Conservation (phyloP, 2,888 invertebrate genomes). For the Galeruca laticollis region DNA sequence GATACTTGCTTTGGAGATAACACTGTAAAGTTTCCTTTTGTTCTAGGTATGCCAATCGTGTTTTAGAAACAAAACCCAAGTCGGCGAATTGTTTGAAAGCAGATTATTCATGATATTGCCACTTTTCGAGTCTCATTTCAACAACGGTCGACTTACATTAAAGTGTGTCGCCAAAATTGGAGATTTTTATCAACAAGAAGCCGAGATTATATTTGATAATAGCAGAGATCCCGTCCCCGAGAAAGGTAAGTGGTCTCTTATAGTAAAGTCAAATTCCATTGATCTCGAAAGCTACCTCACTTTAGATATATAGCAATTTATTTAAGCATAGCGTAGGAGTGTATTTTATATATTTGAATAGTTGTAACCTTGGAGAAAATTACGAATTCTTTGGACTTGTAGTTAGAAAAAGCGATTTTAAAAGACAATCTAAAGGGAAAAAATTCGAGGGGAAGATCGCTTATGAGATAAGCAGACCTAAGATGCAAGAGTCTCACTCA, state of each 20-base stretch:
- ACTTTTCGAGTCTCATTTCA: slow-evolving; percentile 72
- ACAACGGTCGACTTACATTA: slow-evolving; percentile 75
- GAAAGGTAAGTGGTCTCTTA: slow-evolving; percentile 72
- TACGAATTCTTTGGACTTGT: too few species aligned
- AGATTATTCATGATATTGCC: slow-evolving; percentile 71
- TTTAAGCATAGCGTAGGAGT: too few species aligned
- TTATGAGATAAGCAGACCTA: too few species aligned
- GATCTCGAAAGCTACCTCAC: background rate
- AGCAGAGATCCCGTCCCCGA: slow-evolving; percentile 84
- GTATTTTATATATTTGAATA: background rate
- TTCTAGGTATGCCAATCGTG: slow-evolving; percentile 62
- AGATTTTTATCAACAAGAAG: slow-evolving; percentile 76
- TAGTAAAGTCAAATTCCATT: background rate
- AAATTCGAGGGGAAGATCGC: too few species aligned
- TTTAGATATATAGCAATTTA: too few species aligned
- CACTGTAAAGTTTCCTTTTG: slow-evolving; percentile 17
- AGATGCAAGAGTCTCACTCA: too few species aligned
- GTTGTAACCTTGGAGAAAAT: too few species aligned
- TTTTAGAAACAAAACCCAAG: slow-evolving; percentile 58
- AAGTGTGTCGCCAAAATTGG: slow-evolving; percentile 80
- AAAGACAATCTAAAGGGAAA: too few species aligned
- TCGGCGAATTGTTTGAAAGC: slow-evolving; percentile 70
- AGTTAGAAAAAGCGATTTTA: too few species aligned
- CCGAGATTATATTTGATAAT: slow-evolving; percentile 75
- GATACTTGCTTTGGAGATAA: background rate